phyloP scores from a whole-genome alignment of 2,888 invertebrate genomes.

The Trypoxylon attenuatum region DNA sequence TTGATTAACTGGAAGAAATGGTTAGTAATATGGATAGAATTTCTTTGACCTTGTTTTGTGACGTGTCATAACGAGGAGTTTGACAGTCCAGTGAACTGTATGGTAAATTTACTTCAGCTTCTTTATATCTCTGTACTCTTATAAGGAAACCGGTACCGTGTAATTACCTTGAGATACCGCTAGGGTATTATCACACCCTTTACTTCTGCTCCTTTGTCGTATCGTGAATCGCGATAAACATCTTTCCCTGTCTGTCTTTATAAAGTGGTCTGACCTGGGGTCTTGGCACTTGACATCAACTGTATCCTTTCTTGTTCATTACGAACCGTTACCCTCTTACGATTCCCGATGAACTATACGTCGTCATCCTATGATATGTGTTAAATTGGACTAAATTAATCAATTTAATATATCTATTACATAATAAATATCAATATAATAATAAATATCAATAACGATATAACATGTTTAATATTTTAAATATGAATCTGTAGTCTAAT shows the following conservation, averaged over 20 bases:
- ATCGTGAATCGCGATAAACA: constrained; percentile 31
- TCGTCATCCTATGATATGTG: constrained; percentile 6
- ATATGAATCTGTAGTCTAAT: no score
- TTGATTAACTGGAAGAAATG: no score
- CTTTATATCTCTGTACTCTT: constrained; percentile 26
- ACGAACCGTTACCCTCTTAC: constrained; percentile 35
- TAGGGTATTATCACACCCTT: constrained; percentile 45
- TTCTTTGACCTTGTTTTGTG: no score
- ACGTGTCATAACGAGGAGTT: no score
- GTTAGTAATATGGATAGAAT: no score
- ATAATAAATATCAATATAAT: no score
- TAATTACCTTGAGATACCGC: constrained; percentile 52
- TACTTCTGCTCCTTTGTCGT: constrained; percentile 33
- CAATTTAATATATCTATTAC: no score
- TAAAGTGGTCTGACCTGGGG: constrained; percentile 37
- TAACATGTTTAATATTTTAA: no score
- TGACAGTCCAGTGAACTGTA: no score
- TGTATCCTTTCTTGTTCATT: constrained; percentile 24
- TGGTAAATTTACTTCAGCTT: constrained; percentile 3
- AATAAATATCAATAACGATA: no score
- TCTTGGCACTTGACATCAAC: constrained; percentile 42
- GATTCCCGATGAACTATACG: constrained; percentile 4
- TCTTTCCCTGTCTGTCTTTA: constrained; percentile 34
- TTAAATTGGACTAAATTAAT: not conserved
- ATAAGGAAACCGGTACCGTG: constrained; percentile 48